These are phyloP conservation scores for Corvus moneduloides DNA, from an alignment of 2,113 vertebrate genomes.

Conservation along the genomic window DNA sequence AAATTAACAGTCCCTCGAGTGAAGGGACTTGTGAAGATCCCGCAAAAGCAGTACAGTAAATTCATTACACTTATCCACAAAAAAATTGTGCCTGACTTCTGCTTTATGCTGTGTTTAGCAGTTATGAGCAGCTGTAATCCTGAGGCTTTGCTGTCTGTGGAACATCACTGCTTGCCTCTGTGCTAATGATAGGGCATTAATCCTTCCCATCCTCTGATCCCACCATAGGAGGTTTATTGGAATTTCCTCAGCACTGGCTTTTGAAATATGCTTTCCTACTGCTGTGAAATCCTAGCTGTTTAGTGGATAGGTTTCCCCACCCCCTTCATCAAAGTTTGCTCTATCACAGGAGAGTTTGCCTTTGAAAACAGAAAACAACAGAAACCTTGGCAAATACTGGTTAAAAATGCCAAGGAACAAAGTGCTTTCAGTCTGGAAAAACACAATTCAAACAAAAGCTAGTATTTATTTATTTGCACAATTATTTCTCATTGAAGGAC, in stretches of 20 bases:
- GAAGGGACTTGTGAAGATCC: neutral
- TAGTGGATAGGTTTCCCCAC: neutral
- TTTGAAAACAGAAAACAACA: neutral
- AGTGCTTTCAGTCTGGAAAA: slow-evolving; percentile 9
- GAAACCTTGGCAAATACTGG: neutral
- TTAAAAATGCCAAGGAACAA: neutral
- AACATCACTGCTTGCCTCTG: neutral
- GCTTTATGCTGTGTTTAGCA: neutral
- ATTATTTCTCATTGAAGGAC: neutral
- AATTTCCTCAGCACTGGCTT: neutral
- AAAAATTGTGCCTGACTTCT: neutral
- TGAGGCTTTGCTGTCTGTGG: neutral
- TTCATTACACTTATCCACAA: neutral
- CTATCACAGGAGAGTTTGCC: neutral
- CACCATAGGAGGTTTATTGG: neutral
- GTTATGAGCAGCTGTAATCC: neutral
- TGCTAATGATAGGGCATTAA: neutral
- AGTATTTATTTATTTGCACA: slow-evolving; percentile 22
- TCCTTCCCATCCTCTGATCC: neutral
- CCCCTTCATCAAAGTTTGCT: neutral
- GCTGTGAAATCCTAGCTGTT: neutral
- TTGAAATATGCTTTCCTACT: neutral
- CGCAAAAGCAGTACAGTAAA: neutral
- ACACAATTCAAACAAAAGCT: neutral
- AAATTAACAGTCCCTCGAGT: neutral